phyloP scores from a whole-genome alignment of 2,888 invertebrate genomes.

The Geophilus truncorum region DNA sequence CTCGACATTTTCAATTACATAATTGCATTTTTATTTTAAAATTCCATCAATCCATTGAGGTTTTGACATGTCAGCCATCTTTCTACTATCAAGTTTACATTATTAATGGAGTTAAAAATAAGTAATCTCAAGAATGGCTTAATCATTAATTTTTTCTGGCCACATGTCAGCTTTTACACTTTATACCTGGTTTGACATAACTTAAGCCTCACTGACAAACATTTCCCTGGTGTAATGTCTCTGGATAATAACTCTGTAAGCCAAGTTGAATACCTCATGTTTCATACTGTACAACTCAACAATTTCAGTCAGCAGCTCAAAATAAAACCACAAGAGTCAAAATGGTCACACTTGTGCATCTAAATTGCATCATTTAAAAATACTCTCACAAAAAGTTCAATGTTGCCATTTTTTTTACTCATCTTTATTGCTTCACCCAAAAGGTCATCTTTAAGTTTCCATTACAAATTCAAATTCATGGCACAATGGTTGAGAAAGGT shows the following conservation, averaged over 20 bases:
- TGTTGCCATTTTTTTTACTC: no score
- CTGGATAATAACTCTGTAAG: neutral
- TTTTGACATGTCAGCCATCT: neutral
- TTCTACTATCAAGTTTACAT: no score
- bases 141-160: no score
- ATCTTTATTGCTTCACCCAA: no score
- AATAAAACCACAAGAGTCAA: neutral
- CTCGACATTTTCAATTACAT: neutral
- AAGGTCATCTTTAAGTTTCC: no score
- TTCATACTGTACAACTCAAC: neutral
- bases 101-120: no score
- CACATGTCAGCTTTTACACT: neutral
- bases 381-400: no score
- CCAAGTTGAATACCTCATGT: neutral
- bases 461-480: no score
- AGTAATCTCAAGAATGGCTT: neutral
- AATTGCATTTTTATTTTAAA: neutral
- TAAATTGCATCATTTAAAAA: neutral
- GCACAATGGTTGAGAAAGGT: no score
- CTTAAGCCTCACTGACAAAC: neutral
- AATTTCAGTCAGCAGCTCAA: slow-evolving; percentile 17
- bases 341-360: neutral
- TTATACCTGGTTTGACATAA: neutral
- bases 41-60: no score
- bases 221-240: neutral